Evolutionary conservation across 2,888 invertebrate genomes (phyloP).

Genomic region (Diaperis boleti): DNA sequence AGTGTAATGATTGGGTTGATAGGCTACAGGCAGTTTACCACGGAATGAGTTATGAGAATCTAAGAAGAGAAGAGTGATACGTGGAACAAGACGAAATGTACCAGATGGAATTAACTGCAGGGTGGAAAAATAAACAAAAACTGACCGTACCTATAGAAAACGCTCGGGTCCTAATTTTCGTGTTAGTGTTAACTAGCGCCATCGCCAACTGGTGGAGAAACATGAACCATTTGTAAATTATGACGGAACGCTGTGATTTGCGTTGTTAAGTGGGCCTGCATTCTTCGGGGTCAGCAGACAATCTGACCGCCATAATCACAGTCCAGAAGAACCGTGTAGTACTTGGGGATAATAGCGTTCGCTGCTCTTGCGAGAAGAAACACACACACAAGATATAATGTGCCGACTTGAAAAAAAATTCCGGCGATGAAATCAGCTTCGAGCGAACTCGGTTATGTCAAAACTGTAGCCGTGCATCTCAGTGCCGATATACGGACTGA

Average conservation of each 20-base stretch:
- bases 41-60: slow-evolving; percentile 27
- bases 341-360: slow-evolving; percentile 45
- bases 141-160: no score
- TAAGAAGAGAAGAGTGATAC: no score
- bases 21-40: slow-evolving; percentile 21
- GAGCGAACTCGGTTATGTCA: slow-evolving; percentile 54
- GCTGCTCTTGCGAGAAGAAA: slow-evolving; percentile 42
- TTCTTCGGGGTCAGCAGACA: slow-evolving; percentile 47
- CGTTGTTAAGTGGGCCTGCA: slow-evolving; percentile 48
- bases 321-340: slow-evolving; percentile 45
- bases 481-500: slow-evolving; percentile 46
- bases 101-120: no score
- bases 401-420: slow-evolving; percentile 47
- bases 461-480: slow-evolving; percentile 54
- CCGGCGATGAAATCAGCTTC: slow-evolving; percentile 55
- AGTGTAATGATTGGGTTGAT: slow-evolving; percentile 19
- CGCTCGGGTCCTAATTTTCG: slow-evolving; percentile 14
- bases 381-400: slow-evolving; percentile 41
- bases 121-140: no score
- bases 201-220: slow-evolving; percentile 20
- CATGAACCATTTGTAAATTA: slow-evolving; percentile 41
- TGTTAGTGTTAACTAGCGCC: slow-evolving; percentile 11
- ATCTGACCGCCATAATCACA: slow-evolving; percentile 48
- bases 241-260: slow-evolving; percentile 45
- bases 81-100: no score